Evolutionary conservation across 2,797 vertebrate species (phyloP), one percentile per base, ranked within the genome.

Genomic region (Rousettus madagascariensis): DNA sequence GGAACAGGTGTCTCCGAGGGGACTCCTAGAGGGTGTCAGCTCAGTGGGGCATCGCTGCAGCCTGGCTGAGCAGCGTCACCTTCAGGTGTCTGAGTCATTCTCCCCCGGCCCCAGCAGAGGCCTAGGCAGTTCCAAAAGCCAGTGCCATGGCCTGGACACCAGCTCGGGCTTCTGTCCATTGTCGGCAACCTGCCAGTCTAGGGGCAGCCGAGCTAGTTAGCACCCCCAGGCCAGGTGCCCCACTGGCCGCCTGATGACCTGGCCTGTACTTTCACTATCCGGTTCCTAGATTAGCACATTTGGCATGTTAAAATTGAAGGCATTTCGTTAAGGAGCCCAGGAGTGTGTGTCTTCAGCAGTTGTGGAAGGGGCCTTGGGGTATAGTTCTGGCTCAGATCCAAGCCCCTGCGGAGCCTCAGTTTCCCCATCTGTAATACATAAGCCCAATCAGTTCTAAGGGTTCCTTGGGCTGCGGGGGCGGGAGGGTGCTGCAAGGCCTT

Each of bases 391-490:
- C 28, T 53, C 36, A 26, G 36, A 38, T 4, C 33, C 3, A 0
- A 26, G 5, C 6, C 51, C 46, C 24, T 69, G 20, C 36, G 17
- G 22, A 80, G 51, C 24, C 66, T 36, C 49, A 49, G 38, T 13
- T 6, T 43, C 84, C 57, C 22, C 28, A 8, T 30, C 49, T n/a
- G 13, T 53, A 68, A n/a, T 17, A 3, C 20, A 10, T 1, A 30
- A 41, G 38, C 55, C 38, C 38, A 30, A 26, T 9, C 36, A 6
- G 17, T 46, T 28, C 36, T 2, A 13, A 17, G 24, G 12, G 66
- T n/a, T 36, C 33, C 2, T 11, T 11, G 30, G 5, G 61, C 84
- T 2, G 0, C 5, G 5, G 11, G 11, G 12, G n/a, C 5, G 3
- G 46, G 15, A 16, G 49, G 49, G 49, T 16, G 15, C 46, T 33